These are phyloP conservation scores for Catocala nupta DNA, from an alignment of 2,888 invertebrate species.

Conservation along the genomic window DNA sequence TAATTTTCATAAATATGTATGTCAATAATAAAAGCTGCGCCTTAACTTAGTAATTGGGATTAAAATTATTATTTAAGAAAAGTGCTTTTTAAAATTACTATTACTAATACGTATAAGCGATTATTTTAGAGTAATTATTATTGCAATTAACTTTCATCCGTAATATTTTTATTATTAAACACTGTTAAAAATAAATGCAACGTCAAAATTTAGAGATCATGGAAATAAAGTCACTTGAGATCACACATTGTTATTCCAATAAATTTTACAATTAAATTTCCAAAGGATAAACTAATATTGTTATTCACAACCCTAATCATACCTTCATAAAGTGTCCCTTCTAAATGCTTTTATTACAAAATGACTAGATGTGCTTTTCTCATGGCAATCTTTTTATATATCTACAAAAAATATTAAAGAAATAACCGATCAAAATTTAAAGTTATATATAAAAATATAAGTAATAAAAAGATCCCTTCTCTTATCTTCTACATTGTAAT, in stretches of 20 bases:
- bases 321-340: slow-evolving; percentile 64
- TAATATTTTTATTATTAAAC: slow-evolving; percentile 62
- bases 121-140: slow-evolving; percentile 74
- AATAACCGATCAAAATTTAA: slow-evolving; percentile 52
- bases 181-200: slow-evolving; percentile 78
- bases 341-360: slow-evolving; percentile 76
- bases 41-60: slow-evolving; percentile 74
- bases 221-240: slow-evolving; percentile 77
- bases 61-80: slow-evolving; percentile 72
- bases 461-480: slow-evolving; percentile 50
- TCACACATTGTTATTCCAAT: slow-evolving; percentile 71
- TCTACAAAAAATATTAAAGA: slow-evolving; percentile 46
- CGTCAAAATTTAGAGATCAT: slow-evolving; percentile 80
- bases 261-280: slow-evolving; percentile 64
- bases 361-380: slow-evolving; percentile 78
- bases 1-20: slow-evolving; percentile 63
- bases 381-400: slow-evolving; percentile 72
- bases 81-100: slow-evolving; percentile 72
- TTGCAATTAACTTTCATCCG: slow-evolving; percentile 68
- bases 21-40: slow-evolving; percentile 71
- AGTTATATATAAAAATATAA: slow-evolving; percentile 58
- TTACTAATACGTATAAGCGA: slow-evolving; percentile 76
- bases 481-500: slow-evolving; percentile 56
- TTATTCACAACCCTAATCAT: slow-evolving; percentile 85
- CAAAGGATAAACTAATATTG: slow-evolving; percentile 78